Evolutionary conservation across 2,113 vertebrate genomes (phyloP), one percentile per base, ranked within the genome.

Genomic region (Xenopus borealis): DNA sequence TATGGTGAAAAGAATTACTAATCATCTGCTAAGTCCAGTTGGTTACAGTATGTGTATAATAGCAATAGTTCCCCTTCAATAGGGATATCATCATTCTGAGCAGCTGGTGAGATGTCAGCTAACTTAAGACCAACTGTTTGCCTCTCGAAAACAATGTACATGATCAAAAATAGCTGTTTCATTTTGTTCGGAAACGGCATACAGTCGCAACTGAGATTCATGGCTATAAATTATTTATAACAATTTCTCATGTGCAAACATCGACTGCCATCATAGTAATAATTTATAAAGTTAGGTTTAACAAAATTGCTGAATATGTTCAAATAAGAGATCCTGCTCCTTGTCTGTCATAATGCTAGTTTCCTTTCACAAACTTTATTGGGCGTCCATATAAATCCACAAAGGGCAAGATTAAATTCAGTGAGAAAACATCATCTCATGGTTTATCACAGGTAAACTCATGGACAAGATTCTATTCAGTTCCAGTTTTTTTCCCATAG

Each of bases 351-450:
- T 12, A 19, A n/a, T 67, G 57, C 44, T 68, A 33, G 53, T 67
- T 18, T 53, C 7, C 47, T 53, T 75, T 69, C 18, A 75, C 17
- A 75, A 52, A 45, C 57, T 69, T 69, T 62, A 75, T 69, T 75
- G 62, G 33, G 57, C 55, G 61, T 73, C 67, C 61, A 40, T 69
- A 20, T n/a, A 16, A 50, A 50, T 4, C 1, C 14, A 4, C 2
- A 55, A 16, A n/a, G 33, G 33, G 33, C 2, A 2, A 40, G 33
- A 40, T 40, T 40, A 2, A 40, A 40, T 40, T 40, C 33, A 6
- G 8, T 40, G 33, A 40, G 33, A 9, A 40, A 40, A 40, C 1
- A 6, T 40, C 7, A 40, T 40, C 8, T 40, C 8, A 40, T 40
- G 33, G 33, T 40, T 40, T 40, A 40, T 40, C 33, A 40, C 5